Evolutionary conservation across 2,113 vertebrate genomes (phyloP).

Genomic region (Zeus faber): DNA sequence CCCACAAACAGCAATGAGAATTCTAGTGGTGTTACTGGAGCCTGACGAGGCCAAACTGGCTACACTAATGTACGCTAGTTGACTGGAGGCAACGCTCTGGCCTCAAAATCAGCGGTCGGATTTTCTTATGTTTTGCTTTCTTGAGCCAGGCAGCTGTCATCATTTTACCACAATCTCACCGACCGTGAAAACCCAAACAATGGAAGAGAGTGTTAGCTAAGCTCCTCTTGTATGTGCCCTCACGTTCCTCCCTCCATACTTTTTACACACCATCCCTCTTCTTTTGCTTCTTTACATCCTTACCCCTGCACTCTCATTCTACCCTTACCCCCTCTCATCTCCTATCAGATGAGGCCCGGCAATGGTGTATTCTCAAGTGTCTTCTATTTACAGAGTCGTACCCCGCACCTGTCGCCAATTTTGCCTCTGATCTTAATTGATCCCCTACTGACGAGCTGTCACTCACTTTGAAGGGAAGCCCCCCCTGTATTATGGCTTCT

Average conservation of each 20-base stretch:
- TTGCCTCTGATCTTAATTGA: slow-evolving; percentile 49
- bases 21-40: slow-evolving; percentile 32
- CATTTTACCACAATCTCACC: slow-evolving; percentile 18
- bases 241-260: neutral
- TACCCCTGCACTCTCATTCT: neutral
- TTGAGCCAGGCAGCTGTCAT: slow-evolving; percentile 11
- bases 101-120: slow-evolving; percentile 32
- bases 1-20: slow-evolving; percentile 45
- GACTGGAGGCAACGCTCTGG: slow-evolving; percentile 24
- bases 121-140: slow-evolving; percentile 5
- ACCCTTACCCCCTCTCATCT: neutral
- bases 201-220: neutral
- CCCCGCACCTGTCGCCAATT: slow-evolving; percentile 20
- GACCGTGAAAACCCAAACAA: slow-evolving; percentile 14
- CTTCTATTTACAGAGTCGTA: slow-evolving; percentile 43
- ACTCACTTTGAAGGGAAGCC: slow-evolving; percentile 43
- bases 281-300: neutral
- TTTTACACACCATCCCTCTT: neutral
- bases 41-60: slow-evolving; percentile 22
- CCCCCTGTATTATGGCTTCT: slow-evolving; percentile 24
- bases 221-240: too few relatives aligned
- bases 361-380: slow-evolving; percentile 49
- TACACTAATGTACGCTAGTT: slow-evolving; percentile 19
- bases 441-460: slow-evolving; percentile 47
- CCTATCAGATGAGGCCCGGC: slow-evolving; percentile 28